Percentiles rank a stretch among this genome's conserved stretches.
These are phyloP conservation scores for Callocephalon fimbriatum DNA, from an alignment of 2,113 vertebrate genomes.

Conservation along the genomic window DNA sequence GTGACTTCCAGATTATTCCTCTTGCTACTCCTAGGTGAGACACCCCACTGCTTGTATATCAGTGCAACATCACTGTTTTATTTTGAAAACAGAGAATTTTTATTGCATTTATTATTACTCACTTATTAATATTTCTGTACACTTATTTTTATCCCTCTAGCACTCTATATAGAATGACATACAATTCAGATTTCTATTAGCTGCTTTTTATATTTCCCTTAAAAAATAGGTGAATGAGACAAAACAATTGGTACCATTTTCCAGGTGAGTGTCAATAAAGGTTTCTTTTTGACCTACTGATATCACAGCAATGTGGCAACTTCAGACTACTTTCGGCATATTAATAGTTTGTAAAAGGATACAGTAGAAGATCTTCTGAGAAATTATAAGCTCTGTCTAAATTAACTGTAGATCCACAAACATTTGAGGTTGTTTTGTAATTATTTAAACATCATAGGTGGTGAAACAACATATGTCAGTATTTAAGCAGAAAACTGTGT, in stretches of 20 bases:
- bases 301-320: neutral
- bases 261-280: neutral
- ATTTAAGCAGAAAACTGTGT: neutral
- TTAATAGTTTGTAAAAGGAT: neutral
- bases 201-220: neutral
- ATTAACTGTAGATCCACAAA: neutral
- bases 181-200: neutral
- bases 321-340: neutral
- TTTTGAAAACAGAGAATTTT: neutral
- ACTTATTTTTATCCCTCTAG: neutral
- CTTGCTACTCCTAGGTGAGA: neutral
- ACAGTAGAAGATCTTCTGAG: neutral
- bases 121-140: neutral
- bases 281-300: neutral
- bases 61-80: neutral
- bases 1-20: neutral
- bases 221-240: neutral
- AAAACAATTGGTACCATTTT: neutral
- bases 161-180: neutral
- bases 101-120: neutral
- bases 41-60: neutral
- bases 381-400: neutral
- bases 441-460: neutral
- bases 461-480: neutral
- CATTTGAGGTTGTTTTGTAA: neutral